A percentile compares a stretch with the other conserved stretches of the same genome.
phyloP scores from a whole-genome alignment of 2,113 vertebrate species.

The Dicaeum eximium region DNA sequence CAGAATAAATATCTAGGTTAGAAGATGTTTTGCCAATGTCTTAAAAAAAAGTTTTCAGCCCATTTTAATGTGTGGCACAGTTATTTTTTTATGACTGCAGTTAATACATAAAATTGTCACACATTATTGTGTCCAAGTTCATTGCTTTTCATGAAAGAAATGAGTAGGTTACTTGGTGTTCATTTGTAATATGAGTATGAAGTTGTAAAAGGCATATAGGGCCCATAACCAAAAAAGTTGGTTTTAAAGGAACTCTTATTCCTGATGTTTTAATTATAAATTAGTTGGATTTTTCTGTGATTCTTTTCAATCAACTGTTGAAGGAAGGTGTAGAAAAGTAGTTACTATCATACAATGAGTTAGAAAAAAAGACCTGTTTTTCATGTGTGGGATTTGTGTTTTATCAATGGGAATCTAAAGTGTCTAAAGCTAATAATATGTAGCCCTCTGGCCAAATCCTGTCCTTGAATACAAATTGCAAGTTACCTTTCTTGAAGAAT shows the following conservation, averaged over 20 bases:
- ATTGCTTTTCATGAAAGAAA: neutral
- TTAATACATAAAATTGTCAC: neutral
- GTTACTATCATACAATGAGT: neutral
- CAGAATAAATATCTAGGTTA: neutral
- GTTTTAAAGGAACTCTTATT: conserved; percentile 6
- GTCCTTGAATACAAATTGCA: conserved; percentile 19
- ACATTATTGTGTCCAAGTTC: neutral
- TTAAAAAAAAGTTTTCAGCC: neutral
- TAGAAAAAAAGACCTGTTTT: neutral
- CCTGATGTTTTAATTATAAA: neutral
- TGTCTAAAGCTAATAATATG: neutral
- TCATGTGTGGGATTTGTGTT: neutral
- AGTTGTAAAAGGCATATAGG: neutral
- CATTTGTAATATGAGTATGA: neutral
- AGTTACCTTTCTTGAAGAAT: conserved; percentile 33
- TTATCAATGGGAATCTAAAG: neutral
- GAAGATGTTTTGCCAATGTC: neutral
- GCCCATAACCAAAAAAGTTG: neutral
- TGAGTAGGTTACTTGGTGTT: neutral
- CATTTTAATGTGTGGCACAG: neutral
- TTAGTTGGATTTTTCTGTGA: neutral
- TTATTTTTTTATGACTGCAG: neutral
- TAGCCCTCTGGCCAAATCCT: neutral
- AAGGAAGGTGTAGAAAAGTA: neutral
- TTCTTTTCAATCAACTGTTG: neutral